Percentiles rank a stretch among this genome's conserved stretches.
Evolutionary conservation across 2,888 invertebrate genomes (phyloP).

Genomic region (Limnephilus auricula): DNA sequence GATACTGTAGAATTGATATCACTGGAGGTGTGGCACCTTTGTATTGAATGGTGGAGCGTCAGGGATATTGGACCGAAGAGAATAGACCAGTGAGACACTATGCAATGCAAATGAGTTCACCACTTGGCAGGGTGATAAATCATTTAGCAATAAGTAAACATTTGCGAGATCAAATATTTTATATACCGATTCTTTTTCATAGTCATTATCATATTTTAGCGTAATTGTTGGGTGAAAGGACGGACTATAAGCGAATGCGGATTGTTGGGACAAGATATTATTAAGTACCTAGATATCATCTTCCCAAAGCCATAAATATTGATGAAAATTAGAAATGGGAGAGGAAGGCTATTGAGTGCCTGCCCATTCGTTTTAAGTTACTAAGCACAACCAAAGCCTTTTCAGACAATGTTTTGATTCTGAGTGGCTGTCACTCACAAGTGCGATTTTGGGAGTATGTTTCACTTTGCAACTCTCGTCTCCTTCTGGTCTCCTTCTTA

Average conservation of each 20-base stretch:
- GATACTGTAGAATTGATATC: not conserved
- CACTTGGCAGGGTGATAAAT: not conserved
- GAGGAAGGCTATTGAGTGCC: too few relatives aligned
- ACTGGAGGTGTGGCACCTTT: not conserved
- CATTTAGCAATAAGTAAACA: not conserved
- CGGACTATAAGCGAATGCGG: not conserved
- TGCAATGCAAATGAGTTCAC: not conserved
- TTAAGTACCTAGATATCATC: too few relatives aligned
- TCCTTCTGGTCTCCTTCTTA: too few relatives aligned
- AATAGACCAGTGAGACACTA: not conserved
- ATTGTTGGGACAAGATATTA: not conserved
- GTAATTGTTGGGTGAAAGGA: not conserved
- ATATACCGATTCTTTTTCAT: not conserved
- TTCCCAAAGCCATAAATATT: too few relatives aligned
- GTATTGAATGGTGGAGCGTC: not conserved
- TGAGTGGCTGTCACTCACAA: too few relatives aligned
- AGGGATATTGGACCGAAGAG: not conserved
- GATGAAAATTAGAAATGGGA: too few relatives aligned
- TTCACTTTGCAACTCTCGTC: too few relatives aligned
- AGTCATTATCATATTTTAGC: not conserved
- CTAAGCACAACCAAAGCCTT: too few relatives aligned
- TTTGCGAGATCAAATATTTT: not conserved
- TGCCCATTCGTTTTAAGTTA: too few relatives aligned
- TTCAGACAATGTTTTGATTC: too few relatives aligned
- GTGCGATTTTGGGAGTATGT: too few relatives aligned